Conservation (phyloP, 2,888 invertebrate species). For the Mythimna vitellina region DNA sequence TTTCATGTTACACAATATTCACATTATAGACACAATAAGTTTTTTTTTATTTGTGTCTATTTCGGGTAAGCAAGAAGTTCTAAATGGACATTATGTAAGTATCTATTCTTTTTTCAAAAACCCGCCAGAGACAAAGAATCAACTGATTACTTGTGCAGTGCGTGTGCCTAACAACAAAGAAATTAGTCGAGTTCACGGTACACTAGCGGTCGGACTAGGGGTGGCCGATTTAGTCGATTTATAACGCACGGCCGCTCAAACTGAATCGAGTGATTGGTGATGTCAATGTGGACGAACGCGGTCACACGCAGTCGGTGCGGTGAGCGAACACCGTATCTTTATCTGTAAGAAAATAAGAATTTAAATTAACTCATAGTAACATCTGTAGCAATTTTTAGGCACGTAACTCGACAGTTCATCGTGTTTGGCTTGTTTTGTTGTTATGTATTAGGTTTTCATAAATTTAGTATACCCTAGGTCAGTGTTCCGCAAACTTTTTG, state of each 20-base stretch:
- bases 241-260: slow-evolving; percentile 83
- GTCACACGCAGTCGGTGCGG: slow-evolving; percentile 62
- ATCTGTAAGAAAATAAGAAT: slow-evolving; percentile 29
- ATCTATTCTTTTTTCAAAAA: slow-evolving; percentile 36
- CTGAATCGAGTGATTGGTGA: slow-evolving; percentile 85
- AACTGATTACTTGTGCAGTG: slow-evolving; percentile 58
- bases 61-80: background rate
- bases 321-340: slow-evolving; percentile 43
- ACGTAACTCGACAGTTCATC: background rate
- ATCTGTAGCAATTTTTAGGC: slow-evolving; percentile 17
- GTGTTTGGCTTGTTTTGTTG: background rate
- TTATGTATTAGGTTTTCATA: background rate
- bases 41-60: background rate
- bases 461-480: background rate
- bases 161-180: slow-evolving; percentile 66
- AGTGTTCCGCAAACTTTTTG: no score
- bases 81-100: slow-evolving; percentile 5
- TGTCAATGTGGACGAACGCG: slow-evolving; percentile 62
- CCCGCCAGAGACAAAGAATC: slow-evolving; percentile 44
- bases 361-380: slow-evolving; percentile 10
- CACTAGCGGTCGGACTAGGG: slow-evolving; percentile 59
- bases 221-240: slow-evolving; percentile 64
- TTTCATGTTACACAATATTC: no score
- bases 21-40: no score
- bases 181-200: slow-evolving; percentile 69